Evolutionary conservation across 2,797 vertebrate species (phyloP).

Genomic region (Cossypha heuglini): DNA sequence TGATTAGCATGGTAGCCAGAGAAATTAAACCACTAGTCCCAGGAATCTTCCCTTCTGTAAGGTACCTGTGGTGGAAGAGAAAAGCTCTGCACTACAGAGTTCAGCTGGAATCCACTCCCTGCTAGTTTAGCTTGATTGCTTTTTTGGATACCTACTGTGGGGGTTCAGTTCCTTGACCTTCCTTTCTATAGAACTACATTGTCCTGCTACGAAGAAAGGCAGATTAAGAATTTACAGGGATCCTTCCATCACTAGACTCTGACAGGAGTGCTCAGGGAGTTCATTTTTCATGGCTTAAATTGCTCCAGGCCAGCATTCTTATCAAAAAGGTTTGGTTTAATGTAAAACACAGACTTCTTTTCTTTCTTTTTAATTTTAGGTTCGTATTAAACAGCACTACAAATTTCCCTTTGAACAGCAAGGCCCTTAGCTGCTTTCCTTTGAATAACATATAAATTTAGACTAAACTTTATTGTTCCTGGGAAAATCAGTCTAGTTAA

Average conservation of each 20-base stretch:
- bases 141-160: constrained; percentile 87
- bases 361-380: constrained; percentile 61
- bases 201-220: constrained; percentile 80
- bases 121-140: constrained; percentile 92
- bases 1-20: constrained; percentile 92
- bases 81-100: constrained; percentile 80
- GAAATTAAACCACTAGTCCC: constrained; percentile 87
- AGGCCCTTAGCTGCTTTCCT: constrained; percentile 56
- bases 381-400: constrained; percentile 48
- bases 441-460: constrained; percentile 59
- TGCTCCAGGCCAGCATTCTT: constrained; percentile 78
- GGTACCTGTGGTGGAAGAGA: constrained; percentile 84
- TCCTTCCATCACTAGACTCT: constrained; percentile 86
- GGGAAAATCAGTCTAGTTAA: constrained; percentile 66
- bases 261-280: constrained; percentile 80
- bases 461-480: constrained; percentile 55
- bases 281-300: constrained; percentile 84
- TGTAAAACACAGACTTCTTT: constrained; percentile 69
- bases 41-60: constrained; percentile 87
- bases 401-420: constrained; percentile 46
- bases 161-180: constrained; percentile 82
- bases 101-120: constrained; percentile 85
- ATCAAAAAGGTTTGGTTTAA: constrained; percentile 75
- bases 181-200: constrained; percentile 81
- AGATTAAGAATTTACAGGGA: constrained; percentile 91